These are phyloP conservation scores for Aromia moschata DNA, from an alignment of 2,888 invertebrate genomes.

Conservation along the genomic window DNA sequence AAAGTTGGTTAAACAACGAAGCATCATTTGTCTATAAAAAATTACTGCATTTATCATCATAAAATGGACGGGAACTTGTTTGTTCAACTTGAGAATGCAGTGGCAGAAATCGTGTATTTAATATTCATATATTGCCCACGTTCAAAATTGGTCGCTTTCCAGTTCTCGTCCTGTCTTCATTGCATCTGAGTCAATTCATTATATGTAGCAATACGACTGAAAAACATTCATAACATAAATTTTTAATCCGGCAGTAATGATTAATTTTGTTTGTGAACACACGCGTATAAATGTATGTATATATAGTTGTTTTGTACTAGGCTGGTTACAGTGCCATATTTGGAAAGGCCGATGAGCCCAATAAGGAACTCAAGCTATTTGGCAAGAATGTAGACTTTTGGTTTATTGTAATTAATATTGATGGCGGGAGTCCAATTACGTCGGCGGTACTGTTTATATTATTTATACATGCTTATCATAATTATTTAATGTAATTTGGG, in stretches of 20 bases:
- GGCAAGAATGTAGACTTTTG: conserved; percentile 36
- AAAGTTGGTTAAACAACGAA: too few relatives aligned
- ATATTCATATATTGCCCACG: background rate
- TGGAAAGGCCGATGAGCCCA: conserved; percentile 10
- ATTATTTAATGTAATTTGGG: background rate
- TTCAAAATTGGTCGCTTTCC: conserved; percentile 15
- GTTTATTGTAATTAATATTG: conserved; percentile 33
- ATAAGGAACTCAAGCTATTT: conserved; percentile 39
- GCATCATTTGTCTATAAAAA: background rate
- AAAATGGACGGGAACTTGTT: background rate
- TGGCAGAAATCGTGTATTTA: background rate
- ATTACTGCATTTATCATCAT: background rate
- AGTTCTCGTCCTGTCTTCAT: background rate
- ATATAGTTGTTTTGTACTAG: conserved; percentile 29
- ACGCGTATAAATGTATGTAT: background rate
- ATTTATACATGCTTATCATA: background rate
- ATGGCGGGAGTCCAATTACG: conserved; percentile 25
- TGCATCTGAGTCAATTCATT: conserved; percentile 10
- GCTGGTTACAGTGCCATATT: conserved; percentile 35
- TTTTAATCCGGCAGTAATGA: conserved; percentile 35
- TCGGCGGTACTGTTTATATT: conserved; percentile 6
- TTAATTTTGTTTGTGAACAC: conserved; percentile 35
- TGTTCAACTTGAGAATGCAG: conserved; percentile 2
- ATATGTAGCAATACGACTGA: conserved; percentile 17
- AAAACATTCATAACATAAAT: conserved; percentile 31